Percentiles rank a stretch among this genome's conserved stretches.
Conservation (phyloP, 2,113 vertebrate species). For the Rhadina sibilatrix region DNA sequence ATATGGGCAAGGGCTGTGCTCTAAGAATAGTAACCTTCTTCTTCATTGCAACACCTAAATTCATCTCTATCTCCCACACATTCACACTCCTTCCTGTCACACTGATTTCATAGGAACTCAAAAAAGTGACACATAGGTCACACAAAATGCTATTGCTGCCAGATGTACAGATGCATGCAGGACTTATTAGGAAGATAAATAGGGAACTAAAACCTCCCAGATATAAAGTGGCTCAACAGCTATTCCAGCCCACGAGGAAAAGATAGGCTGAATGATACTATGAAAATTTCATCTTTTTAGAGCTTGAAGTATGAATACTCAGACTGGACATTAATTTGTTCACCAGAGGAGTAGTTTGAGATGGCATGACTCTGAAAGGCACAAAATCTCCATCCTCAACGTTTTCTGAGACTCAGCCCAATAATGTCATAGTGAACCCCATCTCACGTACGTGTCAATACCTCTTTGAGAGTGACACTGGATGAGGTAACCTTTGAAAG, state of each 20-base stretch:
- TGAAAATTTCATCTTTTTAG: not conserved
- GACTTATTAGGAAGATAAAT: not conserved
- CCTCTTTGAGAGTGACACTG: not conserved
- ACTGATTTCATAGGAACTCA: not conserved
- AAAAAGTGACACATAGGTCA: not conserved
- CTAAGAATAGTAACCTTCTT: not conserved
- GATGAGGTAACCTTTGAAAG: not conserved
- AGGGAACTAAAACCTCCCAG: not conserved
- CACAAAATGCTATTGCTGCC: not conserved
- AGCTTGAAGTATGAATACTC: not conserved
- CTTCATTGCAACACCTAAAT: not conserved
- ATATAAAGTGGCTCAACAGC: not conserved
- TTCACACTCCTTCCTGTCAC: constrained; percentile 6
- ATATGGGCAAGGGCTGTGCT: not conserved
- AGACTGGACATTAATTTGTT: not conserved
- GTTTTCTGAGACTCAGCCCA: not conserved
- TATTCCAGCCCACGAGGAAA: not conserved
- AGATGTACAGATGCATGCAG: not conserved
- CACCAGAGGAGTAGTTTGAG: not conserved
- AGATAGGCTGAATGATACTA: not conserved
- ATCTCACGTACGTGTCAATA: not conserved
- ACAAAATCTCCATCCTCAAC: not conserved
- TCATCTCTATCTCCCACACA: not conserved
- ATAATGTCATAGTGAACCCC: not conserved
- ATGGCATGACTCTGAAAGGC: constrained; percentile 1